phyloP scores from a whole-genome alignment of 2,888 invertebrate genomes.

The Acanthococcus lagerstroemiae region DNA sequence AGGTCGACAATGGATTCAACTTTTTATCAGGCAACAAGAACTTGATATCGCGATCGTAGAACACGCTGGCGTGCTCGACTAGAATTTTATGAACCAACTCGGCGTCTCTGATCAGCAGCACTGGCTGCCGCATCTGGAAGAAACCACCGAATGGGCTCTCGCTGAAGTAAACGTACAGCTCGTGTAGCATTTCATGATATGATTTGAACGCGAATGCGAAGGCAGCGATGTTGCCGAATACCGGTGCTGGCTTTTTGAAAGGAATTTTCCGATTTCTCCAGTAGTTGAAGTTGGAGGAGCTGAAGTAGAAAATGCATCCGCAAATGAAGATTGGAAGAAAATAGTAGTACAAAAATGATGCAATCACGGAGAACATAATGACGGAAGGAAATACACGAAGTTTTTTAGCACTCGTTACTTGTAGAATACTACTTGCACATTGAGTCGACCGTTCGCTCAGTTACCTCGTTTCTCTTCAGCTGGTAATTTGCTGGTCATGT shows the following conservation, averaged over 20 bases:
- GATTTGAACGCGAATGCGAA: background rate
- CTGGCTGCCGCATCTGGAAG: conserved; percentile 25
- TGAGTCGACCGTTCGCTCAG: too few relatives aligned
- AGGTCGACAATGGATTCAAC: conserved; percentile 33
- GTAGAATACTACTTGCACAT: too few relatives aligned
- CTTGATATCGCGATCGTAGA: conserved; percentile 32
- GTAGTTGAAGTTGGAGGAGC: conserved; percentile 41
- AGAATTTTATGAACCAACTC: conserved; percentile 29
- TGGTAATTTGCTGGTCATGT: too few relatives aligned
- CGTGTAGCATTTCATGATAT: background rate
- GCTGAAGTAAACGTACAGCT: conserved; percentile 18
- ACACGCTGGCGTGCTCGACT: conserved; percentile 35
- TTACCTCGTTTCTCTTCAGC: too few relatives aligned
- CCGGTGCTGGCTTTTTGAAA: conserved; percentile 41
- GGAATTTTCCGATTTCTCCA: conserved; percentile 43
- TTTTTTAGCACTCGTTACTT: too few relatives aligned
- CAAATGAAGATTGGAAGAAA: too few relatives aligned
- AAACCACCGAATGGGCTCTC: conserved; percentile 36
- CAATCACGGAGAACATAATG: too few relatives aligned
- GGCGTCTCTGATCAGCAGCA: conserved; percentile 28
- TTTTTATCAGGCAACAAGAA: conserved; percentile 21
- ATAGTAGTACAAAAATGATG: too few relatives aligned
- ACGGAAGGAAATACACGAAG: too few relatives aligned
- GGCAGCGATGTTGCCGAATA: conserved; percentile 41
- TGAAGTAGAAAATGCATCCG: too few relatives aligned